These are phyloP conservation scores for Ethmia dodecea DNA, from an alignment of 2,888 invertebrate species.

Conservation along the genomic window DNA sequence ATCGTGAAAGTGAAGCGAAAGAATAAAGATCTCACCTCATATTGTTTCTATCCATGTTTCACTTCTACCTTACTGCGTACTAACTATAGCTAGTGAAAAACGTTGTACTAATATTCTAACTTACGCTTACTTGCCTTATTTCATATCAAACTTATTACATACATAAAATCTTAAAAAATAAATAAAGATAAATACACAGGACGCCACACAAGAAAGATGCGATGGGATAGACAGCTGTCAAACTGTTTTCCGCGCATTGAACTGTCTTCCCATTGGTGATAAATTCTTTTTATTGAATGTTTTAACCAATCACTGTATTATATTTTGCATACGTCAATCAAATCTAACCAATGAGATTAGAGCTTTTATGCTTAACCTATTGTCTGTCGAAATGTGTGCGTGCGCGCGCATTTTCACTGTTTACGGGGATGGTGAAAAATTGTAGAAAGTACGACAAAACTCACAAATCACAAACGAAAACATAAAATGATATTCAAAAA, in stretches of 20 bases:
- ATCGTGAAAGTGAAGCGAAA: slow-evolving; percentile 36
- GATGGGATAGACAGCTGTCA: slow-evolving; percentile 14
- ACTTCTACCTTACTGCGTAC: slow-evolving; percentile 24
- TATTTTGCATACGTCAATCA: no score
- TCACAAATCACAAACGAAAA: no score
- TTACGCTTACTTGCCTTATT: slow-evolving; percentile 34
- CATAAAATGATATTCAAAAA: no score
- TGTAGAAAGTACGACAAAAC: no score
- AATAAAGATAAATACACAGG: slow-evolving; percentile 57
- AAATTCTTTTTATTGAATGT: no score
- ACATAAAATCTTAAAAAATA: slow-evolving; percentile 48
- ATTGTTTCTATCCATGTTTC: slow-evolving; percentile 65
- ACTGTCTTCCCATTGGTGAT: slow-evolving; percentile 32
- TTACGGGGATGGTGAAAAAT: no score
- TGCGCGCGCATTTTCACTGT: no score
- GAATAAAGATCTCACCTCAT: slow-evolving; percentile 62
- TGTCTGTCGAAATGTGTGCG: no score
- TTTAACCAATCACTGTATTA: no score
- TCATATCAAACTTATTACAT: slow-evolving; percentile 48
- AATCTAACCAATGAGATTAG: no score
- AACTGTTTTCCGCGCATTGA: slow-evolving; percentile 29
- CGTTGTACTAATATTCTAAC: no score
- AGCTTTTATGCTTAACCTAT: no score
- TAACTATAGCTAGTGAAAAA: slow-evolving; percentile 34
- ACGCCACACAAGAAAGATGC: slow-evolving; percentile 63